These are phyloP conservation scores for Drosophila pseudotalamancana DNA, from an alignment of 2,888 invertebrate species.

Conservation along the genomic window DNA sequence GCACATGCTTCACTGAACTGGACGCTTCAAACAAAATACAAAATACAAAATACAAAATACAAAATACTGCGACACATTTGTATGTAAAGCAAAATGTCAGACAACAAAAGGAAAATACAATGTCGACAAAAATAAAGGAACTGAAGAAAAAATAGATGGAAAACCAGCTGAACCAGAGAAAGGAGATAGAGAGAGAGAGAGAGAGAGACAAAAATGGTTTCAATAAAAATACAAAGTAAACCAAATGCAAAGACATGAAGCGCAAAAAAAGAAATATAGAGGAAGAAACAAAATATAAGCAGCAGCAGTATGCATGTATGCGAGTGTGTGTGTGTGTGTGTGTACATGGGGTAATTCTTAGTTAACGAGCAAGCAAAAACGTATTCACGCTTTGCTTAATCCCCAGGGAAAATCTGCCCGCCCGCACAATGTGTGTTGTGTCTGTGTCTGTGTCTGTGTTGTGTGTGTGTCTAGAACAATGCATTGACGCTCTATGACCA, in stretches of 20 bases:
- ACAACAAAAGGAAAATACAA: conserved; percentile 41
- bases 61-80: conserved; percentile 35
- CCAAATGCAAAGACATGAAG: conserved; percentile 33
- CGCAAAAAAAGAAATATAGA: conserved; percentile 3
- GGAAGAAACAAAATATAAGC: conserved; percentile 1
- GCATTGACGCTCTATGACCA: conserved; percentile 54
- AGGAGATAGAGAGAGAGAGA: background rate
- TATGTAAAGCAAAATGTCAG: conserved; percentile 38
- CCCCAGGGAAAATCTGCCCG: conserved; percentile 49
- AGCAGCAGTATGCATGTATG: conserved; percentile 10
- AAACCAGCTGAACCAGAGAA: background rate
- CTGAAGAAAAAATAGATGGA: background rate
- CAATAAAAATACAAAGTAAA: conserved; percentile 64
- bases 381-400: conserved; percentile 72
- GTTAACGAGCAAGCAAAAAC: conserved; percentile 76
- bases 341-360: conserved; percentile 69
- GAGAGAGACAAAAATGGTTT: conserved; percentile 46
- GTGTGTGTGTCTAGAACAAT: conserved; percentile 57
- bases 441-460: background rate
- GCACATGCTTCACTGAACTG: conserved; percentile 52
- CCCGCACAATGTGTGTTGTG: conserved; percentile 7
- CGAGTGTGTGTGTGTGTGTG: conserved; percentile 15
- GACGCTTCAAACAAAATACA: conserved; percentile 42
- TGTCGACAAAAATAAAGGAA: background rate
- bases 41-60: too few relatives aligned